phyloP scores from a whole-genome alignment of 2,113 vertebrate species.

The Indicator indicator region DNA sequence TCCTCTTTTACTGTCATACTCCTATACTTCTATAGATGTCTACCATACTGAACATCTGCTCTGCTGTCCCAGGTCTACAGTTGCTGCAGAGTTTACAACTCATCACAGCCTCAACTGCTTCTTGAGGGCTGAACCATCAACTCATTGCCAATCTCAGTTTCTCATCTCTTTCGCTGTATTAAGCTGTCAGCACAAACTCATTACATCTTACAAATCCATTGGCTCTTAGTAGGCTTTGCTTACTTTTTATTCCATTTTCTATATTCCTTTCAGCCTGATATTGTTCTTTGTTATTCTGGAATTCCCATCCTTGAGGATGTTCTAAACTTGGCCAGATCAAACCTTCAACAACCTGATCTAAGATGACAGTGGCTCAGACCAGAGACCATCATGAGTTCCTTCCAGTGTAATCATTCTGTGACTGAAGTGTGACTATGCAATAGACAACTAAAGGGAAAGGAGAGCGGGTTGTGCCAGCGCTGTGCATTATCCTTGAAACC shows the following conservation, averaged over 20 bases:
- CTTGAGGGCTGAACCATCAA: background rate
- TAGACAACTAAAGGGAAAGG: background rate
- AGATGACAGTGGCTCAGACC: background rate
- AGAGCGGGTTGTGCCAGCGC: background rate
- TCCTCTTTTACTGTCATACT: background rate
- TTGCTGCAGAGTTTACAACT: background rate
- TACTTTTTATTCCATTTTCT: background rate
- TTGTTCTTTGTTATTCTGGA: background rate
- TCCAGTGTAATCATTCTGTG: background rate
- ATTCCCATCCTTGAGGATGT: background rate
- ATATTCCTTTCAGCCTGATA: background rate
- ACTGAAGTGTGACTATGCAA: background rate
- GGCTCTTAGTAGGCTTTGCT: background rate
- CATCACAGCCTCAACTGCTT: background rate
- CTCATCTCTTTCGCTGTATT: background rate
- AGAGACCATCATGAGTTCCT: background rate
- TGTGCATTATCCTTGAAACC: background rate
- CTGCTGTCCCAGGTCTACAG: background rate
- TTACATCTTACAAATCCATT: too few relatives aligned
- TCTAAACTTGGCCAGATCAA: background rate
- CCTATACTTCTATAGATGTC: background rate
- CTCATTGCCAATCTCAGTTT: background rate
- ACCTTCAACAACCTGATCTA: background rate
- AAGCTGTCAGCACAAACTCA: background rate
- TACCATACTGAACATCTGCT: background rate